phyloP scores from a whole-genome alignment of 92 coral and sea anemone species.

The Zoanthus sociatus region DNA sequence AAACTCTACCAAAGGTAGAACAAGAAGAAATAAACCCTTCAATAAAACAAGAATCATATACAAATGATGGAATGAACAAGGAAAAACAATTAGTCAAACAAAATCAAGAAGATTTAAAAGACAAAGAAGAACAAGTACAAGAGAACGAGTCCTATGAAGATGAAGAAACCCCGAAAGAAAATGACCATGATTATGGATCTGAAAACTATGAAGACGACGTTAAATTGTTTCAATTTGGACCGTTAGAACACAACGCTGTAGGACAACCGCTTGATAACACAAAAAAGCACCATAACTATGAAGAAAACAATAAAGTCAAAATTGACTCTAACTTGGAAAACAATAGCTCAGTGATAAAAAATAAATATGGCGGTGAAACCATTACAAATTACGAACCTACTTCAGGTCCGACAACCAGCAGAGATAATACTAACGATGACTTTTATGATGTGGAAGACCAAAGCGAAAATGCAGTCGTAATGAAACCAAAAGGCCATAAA shows the following conservation, averaged over 20 bases:
- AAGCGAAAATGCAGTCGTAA: constrained; percentile 53
- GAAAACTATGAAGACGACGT: constrained; percentile 15
- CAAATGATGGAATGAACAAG: background rate
- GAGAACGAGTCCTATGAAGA: constrained; percentile 7
- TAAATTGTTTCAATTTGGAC: constrained; percentile 32
- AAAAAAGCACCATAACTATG: background rate
- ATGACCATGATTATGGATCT: background rate
- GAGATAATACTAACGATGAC: constrained; percentile 70
- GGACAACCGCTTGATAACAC: constrained; percentile 22
- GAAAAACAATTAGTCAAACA: background rate
- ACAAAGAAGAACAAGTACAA: background rate
- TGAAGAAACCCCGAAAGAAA: background rate
- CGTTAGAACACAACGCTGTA: constrained; percentile 27
- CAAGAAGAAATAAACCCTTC: background rate
- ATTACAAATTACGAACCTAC: constrained; percentile 17
- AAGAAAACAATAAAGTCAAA: background rate
- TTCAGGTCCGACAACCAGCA: constrained; percentile 48
- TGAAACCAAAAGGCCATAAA: background rate
- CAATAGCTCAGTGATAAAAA: background rate
- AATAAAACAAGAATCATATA: background rate
- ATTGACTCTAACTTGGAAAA: background rate
- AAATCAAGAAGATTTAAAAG: constrained; percentile 5
- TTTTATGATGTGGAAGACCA: constrained; percentile 71
- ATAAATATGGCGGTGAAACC: background rate
- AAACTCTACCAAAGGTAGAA: constrained; percentile 5